Evolutionary conservation across 2,797 vertebrate genomes (phyloP), one percentile per base, ranked within the genome.

Genomic region (Urosaurus nigricauda): DNA sequence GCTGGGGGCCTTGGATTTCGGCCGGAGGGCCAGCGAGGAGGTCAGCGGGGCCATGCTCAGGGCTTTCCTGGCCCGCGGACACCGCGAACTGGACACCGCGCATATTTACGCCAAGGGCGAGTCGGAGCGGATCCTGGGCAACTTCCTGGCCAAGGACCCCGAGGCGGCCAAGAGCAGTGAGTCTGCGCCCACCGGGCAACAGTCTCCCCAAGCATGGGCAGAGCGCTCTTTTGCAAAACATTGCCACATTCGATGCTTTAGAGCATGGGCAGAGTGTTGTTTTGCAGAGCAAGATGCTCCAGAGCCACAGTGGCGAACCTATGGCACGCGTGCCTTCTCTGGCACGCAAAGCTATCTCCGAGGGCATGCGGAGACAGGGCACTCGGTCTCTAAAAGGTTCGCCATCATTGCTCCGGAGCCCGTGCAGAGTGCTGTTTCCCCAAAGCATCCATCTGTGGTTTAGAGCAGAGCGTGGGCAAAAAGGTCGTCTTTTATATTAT

Each of bases 1-100:
- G 32, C 96, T 99, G 94, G 99, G 98, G 2, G 96, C 97, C 0
- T 98, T 98, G 98, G 97, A 98, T 91, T 97, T 99, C 90, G 99
- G 99, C 0, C 97, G 97, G 0, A 97, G 98, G 5, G 98, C 97
- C 1, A 97, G 98, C 91, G 95, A 94, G 26, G 93, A 94, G 29
- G 92, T 94, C 86, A 98, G 98, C 91, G 93, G 89, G 26, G 95
- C 93, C 8, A 95, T 98, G 93, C 97, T 99, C 87, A 94, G 94
- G 2, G 90, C 94, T 24, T 99, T 98, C 94, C 89, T 98, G 89
- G 92, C 89, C 24, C 96, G 97, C 2, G 98, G 98, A 0, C 93
- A 99, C 95, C 87, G 74, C 0, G 96, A 97, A 5, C 56, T 99
- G 94, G 99, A 99, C 95, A 98, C 98, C 3, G 99, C 98, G 58